phyloP scores from a whole-genome alignment of 2,797 vertebrate species.

The Clarias laeviceps region DNA sequence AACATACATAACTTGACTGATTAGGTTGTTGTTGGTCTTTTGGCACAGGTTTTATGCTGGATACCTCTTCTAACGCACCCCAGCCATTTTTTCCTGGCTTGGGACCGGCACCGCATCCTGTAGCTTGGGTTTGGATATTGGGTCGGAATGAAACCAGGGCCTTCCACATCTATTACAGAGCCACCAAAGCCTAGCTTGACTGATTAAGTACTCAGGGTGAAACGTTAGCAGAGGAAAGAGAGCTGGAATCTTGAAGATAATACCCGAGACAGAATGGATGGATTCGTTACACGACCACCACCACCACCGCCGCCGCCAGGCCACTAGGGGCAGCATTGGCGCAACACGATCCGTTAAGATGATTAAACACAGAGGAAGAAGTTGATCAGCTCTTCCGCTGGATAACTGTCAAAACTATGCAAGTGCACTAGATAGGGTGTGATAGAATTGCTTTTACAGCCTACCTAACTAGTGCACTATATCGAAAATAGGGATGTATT shows the following conservation, averaged over 20 bases:
- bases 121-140: too few relatives aligned
- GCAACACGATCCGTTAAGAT: background rate
- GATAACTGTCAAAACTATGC: background rate
- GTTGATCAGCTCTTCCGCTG: background rate
- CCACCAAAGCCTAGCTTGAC: background rate
- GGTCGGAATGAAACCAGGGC: too few relatives aligned
- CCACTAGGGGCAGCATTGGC: background rate
- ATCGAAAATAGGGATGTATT: background rate
- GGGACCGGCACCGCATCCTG: too few relatives aligned
- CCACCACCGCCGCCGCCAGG: background rate
- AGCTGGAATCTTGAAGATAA: background rate
- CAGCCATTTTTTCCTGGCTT: too few relatives aligned
- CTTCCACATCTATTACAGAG: too few relatives aligned
- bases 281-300: too few relatives aligned
- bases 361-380: background rate
- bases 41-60: too few relatives aligned
- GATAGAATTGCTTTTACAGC: background rate
- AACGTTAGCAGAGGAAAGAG: background rate
- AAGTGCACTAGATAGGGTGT: background rate
- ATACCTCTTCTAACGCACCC: too few relatives aligned
- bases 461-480: background rate
- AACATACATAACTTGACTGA: background rate
- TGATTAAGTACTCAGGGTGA: background rate
- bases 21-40: background rate
- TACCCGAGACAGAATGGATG: background rate